Evolutionary conservation across 1,140 invertebrate species (phyloP).

Genomic region (Tetraneura akinire): DNA sequence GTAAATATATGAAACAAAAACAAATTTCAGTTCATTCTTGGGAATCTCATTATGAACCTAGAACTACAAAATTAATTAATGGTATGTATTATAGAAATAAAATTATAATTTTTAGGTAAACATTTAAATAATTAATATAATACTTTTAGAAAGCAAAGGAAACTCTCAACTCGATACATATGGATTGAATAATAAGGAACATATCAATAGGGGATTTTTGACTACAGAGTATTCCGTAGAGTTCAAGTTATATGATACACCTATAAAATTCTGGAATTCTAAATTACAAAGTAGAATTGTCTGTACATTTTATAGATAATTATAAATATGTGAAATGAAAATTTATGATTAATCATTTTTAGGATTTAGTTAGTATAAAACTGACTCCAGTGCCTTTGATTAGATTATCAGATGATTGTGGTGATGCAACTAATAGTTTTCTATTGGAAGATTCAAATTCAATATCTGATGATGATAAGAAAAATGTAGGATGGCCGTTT

Average conservation of each 20-base stretch:
- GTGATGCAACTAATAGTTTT: not conserved
- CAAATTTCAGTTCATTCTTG: conserved; percentile 32
- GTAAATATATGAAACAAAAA: not conserved
- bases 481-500: conserved; percentile 58
- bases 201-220: conserved; percentile 82
- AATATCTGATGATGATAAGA: conserved; percentile 52
- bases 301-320: conserved; percentile 58
- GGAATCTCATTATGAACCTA: conserved; percentile 28
- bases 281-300: conserved; percentile 70
- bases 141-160: conserved; percentile 15
- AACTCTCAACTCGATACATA: conserved; percentile 62
- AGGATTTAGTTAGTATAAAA: conserved; percentile 60
- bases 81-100: not conserved
- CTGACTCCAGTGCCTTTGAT: conserved; percentile 75
- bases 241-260: conserved; percentile 81
- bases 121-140: not conserved
- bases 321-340: not conserved
- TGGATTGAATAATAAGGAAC: conserved; percentile 66
- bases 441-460: conserved; percentile 35
- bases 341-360: conserved; percentile 33
- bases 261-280: conserved; percentile 80
- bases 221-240: conserved; percentile 83
- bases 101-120: too few relatives aligned
- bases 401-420: conserved; percentile 48
- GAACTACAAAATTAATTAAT: not conserved